A percentile compares a stretch with the other conserved stretches of the same genome.
Evolutionary conservation across 2,113 vertebrate species (phyloP).

Genomic region (Triplophysa dalaica): DNA sequence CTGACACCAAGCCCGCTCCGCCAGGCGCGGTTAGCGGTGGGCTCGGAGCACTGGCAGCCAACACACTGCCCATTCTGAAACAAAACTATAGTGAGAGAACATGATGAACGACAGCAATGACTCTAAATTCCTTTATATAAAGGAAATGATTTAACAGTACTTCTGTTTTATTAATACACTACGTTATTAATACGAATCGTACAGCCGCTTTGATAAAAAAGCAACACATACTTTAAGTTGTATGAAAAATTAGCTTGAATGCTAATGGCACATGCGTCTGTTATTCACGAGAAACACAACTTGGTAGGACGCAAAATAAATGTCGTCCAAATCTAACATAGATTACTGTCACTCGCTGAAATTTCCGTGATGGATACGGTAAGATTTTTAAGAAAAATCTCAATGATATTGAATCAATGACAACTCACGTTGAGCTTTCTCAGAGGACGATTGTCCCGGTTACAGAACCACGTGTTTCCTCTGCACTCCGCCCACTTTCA

Average conservation of each 20-base stretch:
- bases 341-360: neutral
- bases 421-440: conserved; percentile 48
- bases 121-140: neutral
- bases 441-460: conserved; percentile 41
- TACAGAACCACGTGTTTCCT: conserved; percentile 9
- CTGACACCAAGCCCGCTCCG: conserved; percentile 62
- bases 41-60: conserved; percentile 78
- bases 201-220: neutral
- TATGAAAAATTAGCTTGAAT: neutral
- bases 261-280: conserved; percentile 18
- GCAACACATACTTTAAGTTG: too few relatives aligned
- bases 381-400: neutral
- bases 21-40: conserved; percentile 53
- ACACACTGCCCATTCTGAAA: conserved; percentile 77
- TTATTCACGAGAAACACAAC: neutral
- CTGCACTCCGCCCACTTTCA: conserved; percentile 15
- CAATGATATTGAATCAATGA: conserved; percentile 15
- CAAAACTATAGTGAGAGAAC: neutral
- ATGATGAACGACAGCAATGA: neutral
- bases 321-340: neutral
- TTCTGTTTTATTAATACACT: too few relatives aligned
- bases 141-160: too few relatives aligned
- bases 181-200: too few relatives aligned
- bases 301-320: neutral
- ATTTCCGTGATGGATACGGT: neutral